These are phyloP conservation scores for Anagrus nilaparvatae DNA, from an alignment of 1,140 invertebrate species.

Conservation along the genomic window DNA sequence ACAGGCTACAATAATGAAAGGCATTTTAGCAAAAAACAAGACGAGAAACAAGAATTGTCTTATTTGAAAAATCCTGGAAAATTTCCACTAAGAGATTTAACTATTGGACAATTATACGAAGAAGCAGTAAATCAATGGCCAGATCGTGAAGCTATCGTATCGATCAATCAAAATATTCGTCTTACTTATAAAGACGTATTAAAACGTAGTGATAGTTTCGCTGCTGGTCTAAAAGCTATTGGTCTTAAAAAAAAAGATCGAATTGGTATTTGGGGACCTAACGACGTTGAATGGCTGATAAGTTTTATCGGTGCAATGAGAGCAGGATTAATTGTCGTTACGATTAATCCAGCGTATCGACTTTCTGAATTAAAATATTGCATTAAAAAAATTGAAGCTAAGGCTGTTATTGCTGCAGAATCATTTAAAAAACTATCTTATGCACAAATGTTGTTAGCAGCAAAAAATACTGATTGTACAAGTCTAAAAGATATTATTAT, in stretches of 20 bases:
- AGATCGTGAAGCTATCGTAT: constrained; percentile 49
- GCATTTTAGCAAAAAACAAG: no score
- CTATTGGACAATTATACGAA: constrained; percentile 52
- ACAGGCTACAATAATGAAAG: no score
- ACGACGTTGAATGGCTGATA: constrained; percentile 70
- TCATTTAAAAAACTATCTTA: constrained; percentile 61
- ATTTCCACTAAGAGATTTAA: constrained; percentile 48
- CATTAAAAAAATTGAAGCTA: constrained; percentile 66
- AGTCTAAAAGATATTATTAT: constrained; percentile 47
- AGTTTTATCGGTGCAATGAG: constrained; percentile 67
- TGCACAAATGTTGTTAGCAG: constrained; percentile 51
- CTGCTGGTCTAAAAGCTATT: constrained; percentile 64
- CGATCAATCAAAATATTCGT: constrained; percentile 43
- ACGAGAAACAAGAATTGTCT: no score
- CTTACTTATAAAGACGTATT: constrained; percentile 55
- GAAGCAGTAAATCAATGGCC: constrained; percentile 45
- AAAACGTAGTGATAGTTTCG: constrained; percentile 62
- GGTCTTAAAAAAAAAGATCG: constrained; percentile 74
- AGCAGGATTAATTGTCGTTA: constrained; percentile 72
- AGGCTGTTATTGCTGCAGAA: constrained; percentile 59
- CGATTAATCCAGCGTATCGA: constrained; percentile 78
- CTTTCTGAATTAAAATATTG: constrained; percentile 67
- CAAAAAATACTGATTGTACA: constrained; percentile 25
- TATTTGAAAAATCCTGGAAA: constrained; percentile 41
- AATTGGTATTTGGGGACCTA: constrained; percentile 83